These are phyloP conservation scores for Poecilia velifera DNA, from an alignment of 2,797 vertebrate genomes.

Conservation along the genomic window DNA sequence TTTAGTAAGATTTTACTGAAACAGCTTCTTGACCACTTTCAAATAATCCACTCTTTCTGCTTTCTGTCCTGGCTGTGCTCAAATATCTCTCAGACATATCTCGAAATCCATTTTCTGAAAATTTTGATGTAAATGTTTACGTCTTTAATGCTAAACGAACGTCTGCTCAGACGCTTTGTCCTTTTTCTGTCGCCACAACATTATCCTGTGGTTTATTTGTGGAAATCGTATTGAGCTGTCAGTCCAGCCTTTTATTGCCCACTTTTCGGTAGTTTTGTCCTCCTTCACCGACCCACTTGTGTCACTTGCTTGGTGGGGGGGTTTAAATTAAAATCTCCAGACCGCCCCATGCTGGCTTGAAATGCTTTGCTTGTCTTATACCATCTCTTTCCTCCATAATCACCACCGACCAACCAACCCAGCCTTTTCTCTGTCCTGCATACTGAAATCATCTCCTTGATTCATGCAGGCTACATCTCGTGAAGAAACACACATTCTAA, in stretches of 20 bases:
- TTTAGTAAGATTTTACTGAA: neutral
- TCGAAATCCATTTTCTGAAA: neutral
- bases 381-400: neutral
- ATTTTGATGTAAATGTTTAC: neutral
- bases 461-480: neutral
- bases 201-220: neutral
- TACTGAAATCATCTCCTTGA: neutral
- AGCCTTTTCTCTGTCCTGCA: neutral
- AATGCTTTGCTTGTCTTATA: neutral
- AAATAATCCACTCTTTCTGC: neutral
- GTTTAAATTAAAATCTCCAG: conserved; percentile 6
- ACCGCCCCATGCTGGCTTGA: neutral
- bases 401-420: neutral
- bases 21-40: neutral
- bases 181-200: neutral
- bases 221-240: neutral
- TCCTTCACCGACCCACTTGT: neutral
- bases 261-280: neutral
- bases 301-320: conserved; percentile 2
- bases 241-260: neutral
- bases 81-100: neutral
- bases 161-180: neutral
- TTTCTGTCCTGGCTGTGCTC: neutral
- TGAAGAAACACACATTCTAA: neutral
- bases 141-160: neutral